Conservation (phyloP, 2,797 vertebrate species). For the Oreochromis mossambicus region DNA sequence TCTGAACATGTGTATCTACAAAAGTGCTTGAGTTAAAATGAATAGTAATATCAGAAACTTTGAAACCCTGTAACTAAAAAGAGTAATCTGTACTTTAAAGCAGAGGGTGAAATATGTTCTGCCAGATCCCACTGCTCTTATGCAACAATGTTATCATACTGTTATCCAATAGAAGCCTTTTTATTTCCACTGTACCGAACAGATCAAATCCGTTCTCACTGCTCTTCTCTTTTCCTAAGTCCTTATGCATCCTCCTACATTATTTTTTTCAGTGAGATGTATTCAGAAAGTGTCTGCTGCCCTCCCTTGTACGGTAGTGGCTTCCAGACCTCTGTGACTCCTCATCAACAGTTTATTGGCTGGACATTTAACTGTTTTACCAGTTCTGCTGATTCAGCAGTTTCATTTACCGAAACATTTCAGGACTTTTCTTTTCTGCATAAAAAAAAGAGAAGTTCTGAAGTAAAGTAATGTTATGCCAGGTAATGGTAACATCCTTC, state of each 20-base stretch:
- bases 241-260: background rate
- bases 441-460: background rate
- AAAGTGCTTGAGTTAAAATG: slow-evolving; percentile 1
- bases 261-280: background rate
- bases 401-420: background rate
- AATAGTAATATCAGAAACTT: background rate
- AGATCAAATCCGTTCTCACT: background rate
- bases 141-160: background rate
- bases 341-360: background rate
- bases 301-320: background rate
- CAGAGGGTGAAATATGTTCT: background rate
- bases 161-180: background rate
- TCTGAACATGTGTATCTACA: background rate
- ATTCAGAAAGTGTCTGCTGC: background rate
- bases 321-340: background rate
- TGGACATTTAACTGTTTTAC: background rate
- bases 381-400: background rate
- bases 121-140: background rate
- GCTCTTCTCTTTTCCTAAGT: too few relatives aligned
- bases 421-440: background rate
- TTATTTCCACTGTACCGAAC: background rate
- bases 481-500: background rate
- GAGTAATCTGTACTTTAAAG: background rate
- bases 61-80: background rate
- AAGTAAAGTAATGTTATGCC: too few relatives aligned